Evolutionary conservation across 2,888 invertebrate genomes (phyloP).

Genomic region (Caenorhabditis uteleia): DNA sequence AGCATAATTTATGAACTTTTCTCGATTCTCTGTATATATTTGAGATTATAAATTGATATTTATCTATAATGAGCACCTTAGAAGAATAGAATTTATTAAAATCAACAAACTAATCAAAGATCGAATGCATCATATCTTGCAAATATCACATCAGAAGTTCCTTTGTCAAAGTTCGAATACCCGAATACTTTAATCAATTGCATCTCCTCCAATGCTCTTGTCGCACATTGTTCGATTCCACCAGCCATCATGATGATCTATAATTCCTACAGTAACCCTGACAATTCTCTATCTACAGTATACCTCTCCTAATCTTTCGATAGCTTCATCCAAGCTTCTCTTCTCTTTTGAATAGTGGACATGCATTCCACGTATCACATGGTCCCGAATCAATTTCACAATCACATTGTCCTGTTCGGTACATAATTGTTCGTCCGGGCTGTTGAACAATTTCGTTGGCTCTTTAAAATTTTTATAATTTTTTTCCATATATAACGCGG

Average conservation of each 20-base stretch:
- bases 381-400: conserved; percentile 26
- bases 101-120: no score
- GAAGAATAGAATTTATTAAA: no score
- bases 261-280: background rate
- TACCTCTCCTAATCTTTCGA: conserved; percentile 25
- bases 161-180: conserved; percentile 35
- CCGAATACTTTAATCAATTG: conserved; percentile 44
- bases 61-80: no score
- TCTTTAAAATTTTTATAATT: conserved; percentile 16
- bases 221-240: conserved; percentile 44
- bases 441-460: conserved; percentile 34
- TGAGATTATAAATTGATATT: no score
- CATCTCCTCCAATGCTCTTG: conserved; percentile 43
- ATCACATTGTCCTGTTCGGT: conserved; percentile 28
- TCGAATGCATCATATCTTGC: no score
- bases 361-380: conserved; percentile 37
- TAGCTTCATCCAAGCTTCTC: conserved; percentile 14
- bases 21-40: background rate
- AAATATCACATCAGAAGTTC: conserved; percentile 38
- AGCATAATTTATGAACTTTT: background rate
- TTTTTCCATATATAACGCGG: conserved; percentile 1
- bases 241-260: conserved; percentile 38
- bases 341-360: conserved; percentile 17
- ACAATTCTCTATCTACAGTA: background rate
- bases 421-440: conserved; percentile 15